Conservation (phyloP, 2,113 vertebrate genomes). For the Corydoras maculifer region DNA sequence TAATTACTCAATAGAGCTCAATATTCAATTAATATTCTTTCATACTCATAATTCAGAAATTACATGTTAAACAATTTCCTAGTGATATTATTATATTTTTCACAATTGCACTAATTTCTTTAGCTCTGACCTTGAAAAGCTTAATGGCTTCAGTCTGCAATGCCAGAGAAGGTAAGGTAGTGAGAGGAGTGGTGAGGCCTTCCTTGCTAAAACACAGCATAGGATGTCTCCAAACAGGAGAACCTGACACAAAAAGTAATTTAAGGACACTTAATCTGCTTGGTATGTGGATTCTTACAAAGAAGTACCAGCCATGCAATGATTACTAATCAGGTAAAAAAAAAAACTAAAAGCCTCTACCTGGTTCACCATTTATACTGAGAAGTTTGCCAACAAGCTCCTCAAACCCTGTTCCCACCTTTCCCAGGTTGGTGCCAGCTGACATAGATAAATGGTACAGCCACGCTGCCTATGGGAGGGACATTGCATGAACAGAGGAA, state of each 20-base stretch:
- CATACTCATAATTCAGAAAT: too few relatives aligned
- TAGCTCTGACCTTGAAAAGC: slow-evolving; percentile 85
- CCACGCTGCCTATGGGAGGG: slow-evolving; percentile 75
- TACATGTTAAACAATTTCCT: too few relatives aligned
- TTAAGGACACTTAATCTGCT: neutral
- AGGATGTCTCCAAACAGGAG: slow-evolving; percentile 89
- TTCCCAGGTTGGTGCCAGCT: slow-evolving; percentile 75
- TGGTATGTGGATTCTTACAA: neutral
- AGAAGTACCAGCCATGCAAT: neutral
- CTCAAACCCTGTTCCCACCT: slow-evolving; percentile 92
- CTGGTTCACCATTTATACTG: slow-evolving; percentile 76
- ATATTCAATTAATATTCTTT: too few relatives aligned
- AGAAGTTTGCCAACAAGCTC: slow-evolving; percentile 87
- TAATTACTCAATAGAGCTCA: too few relatives aligned
- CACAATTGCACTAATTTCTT: too few relatives aligned
- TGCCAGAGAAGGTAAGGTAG: slow-evolving; percentile 89
- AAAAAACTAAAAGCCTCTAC: slow-evolving; percentile 54
- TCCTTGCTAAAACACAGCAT: slow-evolving; percentile 90
- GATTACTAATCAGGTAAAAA: neutral
- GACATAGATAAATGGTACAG: slow-evolving; percentile 90
- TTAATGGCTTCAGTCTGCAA: slow-evolving; percentile 95
- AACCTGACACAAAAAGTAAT: slow-evolving; percentile 60
- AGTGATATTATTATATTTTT: too few relatives aligned
- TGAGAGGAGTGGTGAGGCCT: slow-evolving; percentile 83
- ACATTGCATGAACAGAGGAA: too few relatives aligned